phyloP scores from a whole-genome alignment of 2,113 vertebrate genomes.

The Phycodurus eques region DNA sequence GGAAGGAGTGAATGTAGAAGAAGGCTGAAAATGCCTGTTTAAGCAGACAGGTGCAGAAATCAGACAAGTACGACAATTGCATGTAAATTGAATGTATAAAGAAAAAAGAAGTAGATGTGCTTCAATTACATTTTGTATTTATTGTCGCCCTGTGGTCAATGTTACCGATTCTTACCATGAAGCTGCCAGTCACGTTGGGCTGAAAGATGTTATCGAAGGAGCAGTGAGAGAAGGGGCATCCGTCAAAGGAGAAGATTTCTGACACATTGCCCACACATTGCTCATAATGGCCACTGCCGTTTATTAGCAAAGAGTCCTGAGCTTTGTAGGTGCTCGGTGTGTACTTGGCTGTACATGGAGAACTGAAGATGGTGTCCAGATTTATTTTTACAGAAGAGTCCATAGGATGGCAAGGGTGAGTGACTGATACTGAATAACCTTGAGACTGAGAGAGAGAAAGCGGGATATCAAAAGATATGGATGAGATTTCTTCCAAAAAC shows the following conservation, averaged over 20 bases:
- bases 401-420: constrained; percentile 71
- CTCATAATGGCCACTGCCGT: constrained; percentile 65
- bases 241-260: constrained; percentile 63
- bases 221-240: constrained; percentile 69
- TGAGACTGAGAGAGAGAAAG: constrained; percentile 53
- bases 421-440: constrained; percentile 31
- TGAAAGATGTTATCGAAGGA: constrained; percentile 75
- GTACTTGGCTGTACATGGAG: constrained; percentile 62
- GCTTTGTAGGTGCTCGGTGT: constrained; percentile 47
- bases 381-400: constrained; percentile 31
- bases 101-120: neutral
- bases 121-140: neutral
- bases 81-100: neutral
- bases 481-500: neutral
- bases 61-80: neutral
- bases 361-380: constrained; percentile 58
- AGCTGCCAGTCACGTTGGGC: constrained; percentile 67
- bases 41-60: constrained; percentile 1
- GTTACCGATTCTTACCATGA: constrained; percentile 58
- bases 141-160: neutral
- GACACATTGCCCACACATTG: constrained; percentile 67
- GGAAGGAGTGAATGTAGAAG: constrained; percentile 84
- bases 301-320: constrained; percentile 35
- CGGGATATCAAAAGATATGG: neutral
- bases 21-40: constrained; percentile 92